Evolutionary conservation across 2,797 vertebrate genomes (phyloP).

Genomic region (Lateolabrax maculatus): DNA sequence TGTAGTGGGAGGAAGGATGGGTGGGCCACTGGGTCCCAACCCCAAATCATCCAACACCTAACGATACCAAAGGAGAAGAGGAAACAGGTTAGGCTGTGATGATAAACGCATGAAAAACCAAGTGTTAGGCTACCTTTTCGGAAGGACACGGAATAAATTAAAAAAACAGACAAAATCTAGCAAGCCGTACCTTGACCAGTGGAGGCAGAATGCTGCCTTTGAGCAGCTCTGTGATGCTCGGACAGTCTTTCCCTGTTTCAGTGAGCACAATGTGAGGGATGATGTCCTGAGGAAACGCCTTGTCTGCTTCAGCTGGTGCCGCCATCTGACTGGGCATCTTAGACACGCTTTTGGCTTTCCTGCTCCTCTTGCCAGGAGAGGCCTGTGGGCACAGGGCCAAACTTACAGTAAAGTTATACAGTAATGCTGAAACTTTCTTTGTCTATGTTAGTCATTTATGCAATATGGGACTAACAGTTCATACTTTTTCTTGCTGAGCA

Average conservation of each 20-base stretch:
- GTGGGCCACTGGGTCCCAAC: slow-evolving; percentile 84
- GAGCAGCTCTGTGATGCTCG: slow-evolving; percentile 74
- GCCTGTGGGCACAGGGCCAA: slow-evolving; percentile 61
- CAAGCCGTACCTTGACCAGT: slow-evolving; percentile 79
- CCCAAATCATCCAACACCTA: slow-evolving; percentile 90
- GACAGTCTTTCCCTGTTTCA: slow-evolving; percentile 61
- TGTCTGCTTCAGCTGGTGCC: neutral
- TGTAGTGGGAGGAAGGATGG: slow-evolving; percentile 80
- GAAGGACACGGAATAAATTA: neutral
- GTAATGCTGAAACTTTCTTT: neutral
- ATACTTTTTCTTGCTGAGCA: too few relatives aligned
- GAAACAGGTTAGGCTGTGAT: neutral
- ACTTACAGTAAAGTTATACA: neutral
- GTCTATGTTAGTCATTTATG: neutral
- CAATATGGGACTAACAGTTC: neutral
- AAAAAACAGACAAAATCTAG: neutral
- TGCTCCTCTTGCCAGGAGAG: slow-evolving; percentile 79
- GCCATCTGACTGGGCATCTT: slow-evolving; percentile 48
- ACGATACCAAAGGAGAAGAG: neutral
- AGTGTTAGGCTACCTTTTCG: neutral
- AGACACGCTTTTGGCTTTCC: slow-evolving; percentile 71
- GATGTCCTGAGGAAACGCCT: slow-evolving; percentile 49
- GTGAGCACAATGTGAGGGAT: slow-evolving; percentile 87
- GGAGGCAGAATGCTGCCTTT: slow-evolving; percentile 77
- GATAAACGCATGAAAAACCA: neutral